Base-by-base conservation (phyloP, 2,113 vertebrate genomes). In the Daubentonia madagascariensis region DNA sequence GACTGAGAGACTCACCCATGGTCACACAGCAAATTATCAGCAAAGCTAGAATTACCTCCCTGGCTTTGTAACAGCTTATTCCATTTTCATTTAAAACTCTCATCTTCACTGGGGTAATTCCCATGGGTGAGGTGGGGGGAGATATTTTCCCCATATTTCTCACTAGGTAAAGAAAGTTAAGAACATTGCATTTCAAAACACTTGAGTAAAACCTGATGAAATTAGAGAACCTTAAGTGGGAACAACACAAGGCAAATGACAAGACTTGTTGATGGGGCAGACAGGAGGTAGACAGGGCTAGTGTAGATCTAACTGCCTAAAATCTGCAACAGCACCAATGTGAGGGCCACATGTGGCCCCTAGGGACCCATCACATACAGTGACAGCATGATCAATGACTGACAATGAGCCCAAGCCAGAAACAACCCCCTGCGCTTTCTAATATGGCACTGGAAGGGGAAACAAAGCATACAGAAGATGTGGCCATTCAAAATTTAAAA, bases 181-280 rank as follows among this genome's bases (percentile, higher is more conserved):
- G 54, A 67, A 80, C 16, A 52, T 7, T 50, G 0, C 11, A 65
- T 67, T 65, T 95, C 79, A 89, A 87, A 87, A 93, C 6, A 35
- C n/a, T 75, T 83, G 63, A 97, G 35, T 91, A 83, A 91, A 83
- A 78, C 16, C 35, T 87, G 35, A 86, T 70, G 48, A 43, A 81
- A 85, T 52, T 50, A 79, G 28, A 43, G 57, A 76, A 72, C 70
- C 40, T 72, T 68, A 86, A 75, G 40, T 57, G n/a, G 45, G 23
- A 79, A 90, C 72, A 88, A 40, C 50, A 92, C 3, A 83, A 43
- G 54, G 40, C 25, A 88, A 92, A 10, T 4, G 25, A 72, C 22
- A 81, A 87, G 40, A 14, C 28, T 68, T 75, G 17, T 22, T 79
- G 85, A 25, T 3, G 28, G 11, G n/a, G 25, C 13, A 91, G 91